phyloP scores from a whole-genome alignment of 2,888 invertebrate genomes.

The Torymus aiolomorphi region DNA sequence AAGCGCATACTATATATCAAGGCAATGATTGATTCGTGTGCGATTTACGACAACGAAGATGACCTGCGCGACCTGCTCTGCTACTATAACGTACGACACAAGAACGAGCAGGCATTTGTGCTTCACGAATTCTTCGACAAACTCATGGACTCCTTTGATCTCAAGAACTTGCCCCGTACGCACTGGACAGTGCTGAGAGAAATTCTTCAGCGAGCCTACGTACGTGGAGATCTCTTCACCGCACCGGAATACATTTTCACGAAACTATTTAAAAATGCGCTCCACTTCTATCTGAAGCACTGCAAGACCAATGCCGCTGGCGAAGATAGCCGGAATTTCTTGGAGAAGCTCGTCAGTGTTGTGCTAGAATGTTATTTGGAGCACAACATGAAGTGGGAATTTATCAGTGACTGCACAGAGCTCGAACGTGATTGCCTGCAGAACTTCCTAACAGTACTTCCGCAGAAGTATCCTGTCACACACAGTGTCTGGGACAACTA shows the following conservation, averaged over 20 bases:
- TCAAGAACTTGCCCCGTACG: slow-evolving; percentile 59
- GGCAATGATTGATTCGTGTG: slow-evolving; percentile 67
- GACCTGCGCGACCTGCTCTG: slow-evolving; percentile 64
- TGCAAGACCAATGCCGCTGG: neutral
- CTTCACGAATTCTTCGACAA: neutral
- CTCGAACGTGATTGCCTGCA: slow-evolving; percentile 45
- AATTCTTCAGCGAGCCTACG: slow-evolving; percentile 58
- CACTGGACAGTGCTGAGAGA: slow-evolving; percentile 67
- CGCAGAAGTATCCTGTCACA: slow-evolving; percentile 33
- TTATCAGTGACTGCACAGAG: slow-evolving; percentile 60
- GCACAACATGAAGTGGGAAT: slow-evolving; percentile 52
- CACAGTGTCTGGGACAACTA: slow-evolving; percentile 16
- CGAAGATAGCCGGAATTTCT: neutral
- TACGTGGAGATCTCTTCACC: slow-evolving; percentile 50
- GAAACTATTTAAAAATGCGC: neutral
- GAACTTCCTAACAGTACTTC: slow-evolving; percentile 10
- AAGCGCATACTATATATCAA: no score
- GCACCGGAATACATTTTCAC: neutral
- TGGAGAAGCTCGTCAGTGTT: slow-evolving; percentile 29
- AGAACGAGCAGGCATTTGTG: slow-evolving; percentile 65
- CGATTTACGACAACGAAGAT: slow-evolving; percentile 67
- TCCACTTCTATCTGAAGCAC: slow-evolving; percentile 22
- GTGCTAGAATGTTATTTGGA: slow-evolving; percentile 23
- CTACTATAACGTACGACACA: slow-evolving; percentile 66
- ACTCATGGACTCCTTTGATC: slow-evolving; percentile 52